Evolutionary conservation across 2,888 invertebrate species (phyloP).

Genomic region (Apodemia duryi): DNA sequence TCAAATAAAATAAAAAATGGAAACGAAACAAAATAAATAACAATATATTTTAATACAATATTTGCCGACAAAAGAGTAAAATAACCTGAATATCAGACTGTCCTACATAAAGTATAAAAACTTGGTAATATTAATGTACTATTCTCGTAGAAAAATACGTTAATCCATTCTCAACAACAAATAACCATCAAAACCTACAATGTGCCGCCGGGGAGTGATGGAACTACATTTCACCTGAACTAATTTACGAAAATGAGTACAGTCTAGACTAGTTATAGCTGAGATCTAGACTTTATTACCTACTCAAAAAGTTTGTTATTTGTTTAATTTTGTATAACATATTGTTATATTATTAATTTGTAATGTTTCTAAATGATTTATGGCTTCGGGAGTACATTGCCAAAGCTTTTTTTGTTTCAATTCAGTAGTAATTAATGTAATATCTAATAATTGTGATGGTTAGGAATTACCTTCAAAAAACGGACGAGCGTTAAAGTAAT

Average conservation of each 20-base stretch:
- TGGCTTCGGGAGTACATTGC: not conserved
- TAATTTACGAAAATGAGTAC: slow-evolving; percentile 13
- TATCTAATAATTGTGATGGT: not conserved
- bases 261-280: slow-evolving; percentile 2
- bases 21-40: not conserved
- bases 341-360: slow-evolving; percentile 2
- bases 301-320: slow-evolving; percentile 1
- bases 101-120: slow-evolving; percentile 3
- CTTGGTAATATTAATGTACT: not conserved
- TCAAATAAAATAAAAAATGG: not conserved
- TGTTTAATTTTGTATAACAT: not conserved
- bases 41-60: not conserved
- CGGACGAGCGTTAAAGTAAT: no score
- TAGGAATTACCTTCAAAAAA: no score
- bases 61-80: not conserved
- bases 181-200: slow-evolving; percentile 1
- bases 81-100: not conserved
- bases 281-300: slow-evolving; percentile 2
- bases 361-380: not conserved
- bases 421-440: not conserved
- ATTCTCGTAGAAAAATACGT: not conserved
- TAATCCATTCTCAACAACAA: slow-evolving; percentile 7
- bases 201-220: slow-evolving; percentile 6
- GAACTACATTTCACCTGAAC: slow-evolving; percentile 5
- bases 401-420: no score